phyloP scores from a whole-genome alignment of 2,113 vertebrate species.

The Balaeniceps rex region DNA sequence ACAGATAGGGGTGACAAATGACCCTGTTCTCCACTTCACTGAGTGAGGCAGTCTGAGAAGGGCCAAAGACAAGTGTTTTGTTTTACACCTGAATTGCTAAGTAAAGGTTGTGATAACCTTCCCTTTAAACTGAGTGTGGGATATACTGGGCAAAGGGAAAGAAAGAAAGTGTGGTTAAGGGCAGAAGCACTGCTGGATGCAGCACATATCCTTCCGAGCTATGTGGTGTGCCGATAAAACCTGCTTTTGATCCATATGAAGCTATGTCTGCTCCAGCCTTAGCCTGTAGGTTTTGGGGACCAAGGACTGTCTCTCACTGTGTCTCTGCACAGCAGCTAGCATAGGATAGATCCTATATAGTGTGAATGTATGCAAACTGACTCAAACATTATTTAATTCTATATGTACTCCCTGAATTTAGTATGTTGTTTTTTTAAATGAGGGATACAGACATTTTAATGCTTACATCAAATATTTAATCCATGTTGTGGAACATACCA shows the following conservation, averaged over 20 bases:
- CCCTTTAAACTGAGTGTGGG: not conserved
- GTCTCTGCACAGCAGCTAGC: not conserved
- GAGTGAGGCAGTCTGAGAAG: not conserved
- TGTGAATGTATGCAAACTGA: not conserved
- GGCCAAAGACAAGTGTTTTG: not conserved
- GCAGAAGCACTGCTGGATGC: not conserved
- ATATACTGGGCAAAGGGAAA: not conserved
- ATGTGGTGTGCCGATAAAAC: not conserved
- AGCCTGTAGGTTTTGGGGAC: not conserved
- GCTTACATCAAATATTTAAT: constrained; percentile 13
- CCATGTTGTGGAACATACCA: constrained; percentile 6
- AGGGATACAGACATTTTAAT: not conserved
- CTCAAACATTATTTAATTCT: not conserved
- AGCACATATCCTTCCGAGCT: not conserved
- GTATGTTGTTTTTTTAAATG: not conserved
- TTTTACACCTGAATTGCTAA: not conserved
- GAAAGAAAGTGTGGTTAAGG: not conserved
- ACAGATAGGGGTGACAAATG: not conserved
- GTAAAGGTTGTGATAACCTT: not conserved
- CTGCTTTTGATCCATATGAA: not conserved
- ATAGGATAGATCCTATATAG: not conserved
- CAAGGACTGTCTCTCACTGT: not conserved
- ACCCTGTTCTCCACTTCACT: not conserved
- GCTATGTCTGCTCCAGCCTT: not conserved
- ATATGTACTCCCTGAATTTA: not conserved